Evolutionary conservation across 2,797 vertebrate genomes (phyloP), one percentile per base, ranked within the genome.

Genomic region (Antrozous pallidus): DNA sequence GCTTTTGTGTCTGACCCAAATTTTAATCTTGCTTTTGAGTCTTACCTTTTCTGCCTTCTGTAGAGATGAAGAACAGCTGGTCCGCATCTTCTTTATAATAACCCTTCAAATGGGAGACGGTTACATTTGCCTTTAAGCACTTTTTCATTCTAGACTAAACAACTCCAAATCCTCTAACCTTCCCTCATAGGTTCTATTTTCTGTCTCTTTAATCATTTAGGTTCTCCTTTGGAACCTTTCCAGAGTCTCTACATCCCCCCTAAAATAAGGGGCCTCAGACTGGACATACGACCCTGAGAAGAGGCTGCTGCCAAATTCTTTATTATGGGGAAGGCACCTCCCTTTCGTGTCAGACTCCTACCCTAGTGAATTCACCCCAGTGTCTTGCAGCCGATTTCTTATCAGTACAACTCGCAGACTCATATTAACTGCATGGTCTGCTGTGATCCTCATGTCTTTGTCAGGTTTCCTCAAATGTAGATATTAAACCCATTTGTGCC

Each of bases 81-180:
- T 69, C 26, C 0, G 61, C 85, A 69, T 96, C 94, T 80, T 92
- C 86, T 83, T 94, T 96, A 61, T 84, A 96, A 93, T 92, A 95
- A 96, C 88, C 79, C 86, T 94, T 96, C 95, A 94, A 71, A 54
- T 47, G 80, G 74, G 74, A 81, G 94, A 89, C 71, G 20, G 94
- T 96, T 94, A 91, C 77, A 73, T 95, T 96, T 95, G 85, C 88
- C 79, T 92, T 77, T 56, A 87, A 65, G 88, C 82, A 87, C 84
- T 94, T 94, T 93, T 92, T 94, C 80, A 67, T 17, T 96, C 56
- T 90, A 97, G 97, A 97, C 97, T 97, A 97, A 97, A 97, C 97
- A 97, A 96, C 47, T 93, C 67, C 67, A 91, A 94, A 96, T 96
- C 90, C 94, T 97, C 89, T 95, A 96, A 94, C 94, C 94, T 96